A percentile compares a stretch with the other conserved stretches of the same genome.
Conservation (phyloP, 2,113 vertebrate genomes). For the Zapornia atra region DNA sequence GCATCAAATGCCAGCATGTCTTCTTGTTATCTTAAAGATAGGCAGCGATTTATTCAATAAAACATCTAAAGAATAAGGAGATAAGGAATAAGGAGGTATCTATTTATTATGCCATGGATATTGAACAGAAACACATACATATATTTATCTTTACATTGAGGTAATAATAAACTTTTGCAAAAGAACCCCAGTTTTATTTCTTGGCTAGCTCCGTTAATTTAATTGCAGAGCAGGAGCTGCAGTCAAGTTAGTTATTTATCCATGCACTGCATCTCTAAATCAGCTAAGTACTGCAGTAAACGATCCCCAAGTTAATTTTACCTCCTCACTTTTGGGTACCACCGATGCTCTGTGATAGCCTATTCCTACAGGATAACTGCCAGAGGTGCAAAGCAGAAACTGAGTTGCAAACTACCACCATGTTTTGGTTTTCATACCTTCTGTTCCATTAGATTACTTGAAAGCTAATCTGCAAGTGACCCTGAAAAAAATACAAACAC, state of each 20-base stretch:
- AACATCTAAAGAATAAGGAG: neutral
- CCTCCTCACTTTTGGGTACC: neutral
- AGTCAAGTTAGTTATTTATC: neutral
- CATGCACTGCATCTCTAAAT: neutral
- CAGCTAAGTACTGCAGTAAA: neutral
- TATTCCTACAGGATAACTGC: neutral
- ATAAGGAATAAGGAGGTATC: neutral
- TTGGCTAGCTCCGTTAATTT: neutral
- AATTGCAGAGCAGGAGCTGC: neutral
- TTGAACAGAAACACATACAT: neutral
- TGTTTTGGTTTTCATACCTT: neutral
- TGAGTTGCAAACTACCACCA: neutral
- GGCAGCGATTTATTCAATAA: slow-evolving; percentile 3
- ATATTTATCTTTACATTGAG: neutral
- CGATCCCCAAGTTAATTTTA: neutral
- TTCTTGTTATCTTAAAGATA: neutral
- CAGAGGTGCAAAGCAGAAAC: neutral
- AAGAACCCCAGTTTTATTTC: neutral
- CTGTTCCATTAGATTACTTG: neutral
- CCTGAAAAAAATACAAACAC: neutral
- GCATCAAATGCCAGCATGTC: slow-evolving; percentile 10
- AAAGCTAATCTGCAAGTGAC: slow-evolving; percentile 13
- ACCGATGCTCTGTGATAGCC: neutral
- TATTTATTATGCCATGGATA: neutral
- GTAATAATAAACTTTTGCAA: neutral